Percentiles rank a stretch among this genome's conserved stretches.
These are phyloP conservation scores for Misgurnus anguillicaudatus DNA, from an alignment of 2,113 vertebrate species.

Conservation along the genomic window DNA sequence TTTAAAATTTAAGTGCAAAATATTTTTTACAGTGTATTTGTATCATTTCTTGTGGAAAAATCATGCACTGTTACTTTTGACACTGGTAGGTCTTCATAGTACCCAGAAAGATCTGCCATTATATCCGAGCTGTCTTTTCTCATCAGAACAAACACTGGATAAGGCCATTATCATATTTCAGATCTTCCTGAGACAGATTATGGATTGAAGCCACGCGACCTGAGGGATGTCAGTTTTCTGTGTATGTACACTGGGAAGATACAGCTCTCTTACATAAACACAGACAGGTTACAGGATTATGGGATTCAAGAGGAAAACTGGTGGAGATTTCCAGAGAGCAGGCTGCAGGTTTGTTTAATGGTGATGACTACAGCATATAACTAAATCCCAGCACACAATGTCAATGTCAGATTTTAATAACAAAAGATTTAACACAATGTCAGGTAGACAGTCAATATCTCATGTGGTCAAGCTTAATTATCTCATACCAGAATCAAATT, in stretches of 20 bases:
- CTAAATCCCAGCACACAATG: constrained; percentile 15
- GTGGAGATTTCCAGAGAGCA: constrained; percentile 36
- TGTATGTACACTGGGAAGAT: constrained; percentile 15
- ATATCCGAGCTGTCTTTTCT: background rate
- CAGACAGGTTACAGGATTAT: constrained; percentile 45
- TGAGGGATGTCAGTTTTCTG: constrained; percentile 9
- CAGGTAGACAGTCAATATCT: background rate
- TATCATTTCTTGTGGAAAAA: too few species aligned
- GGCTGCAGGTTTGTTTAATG: constrained; percentile 30
- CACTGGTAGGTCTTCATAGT: background rate
- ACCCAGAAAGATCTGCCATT: background rate
- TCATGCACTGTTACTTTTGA: too few species aligned
- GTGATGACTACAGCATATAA: constrained; percentile 46
- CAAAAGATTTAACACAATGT: constrained; percentile 17
- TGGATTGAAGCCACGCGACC: background rate
- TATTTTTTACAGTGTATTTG: too few species aligned
- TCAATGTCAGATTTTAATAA: constrained; percentile 6
- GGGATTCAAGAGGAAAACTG: constrained; percentile 45
- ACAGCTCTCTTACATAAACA: constrained; percentile 39
- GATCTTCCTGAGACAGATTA: background rate
- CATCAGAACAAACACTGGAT: background rate
- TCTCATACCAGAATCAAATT: background rate
- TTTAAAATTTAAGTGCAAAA: too few species aligned
- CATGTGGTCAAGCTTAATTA: background rate
- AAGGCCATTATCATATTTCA: background rate